Evolutionary conservation across 2,113 vertebrate species (phyloP), one percentile per base, ranked within the genome.

Genomic region (Hippocampus zosterae): DNA sequence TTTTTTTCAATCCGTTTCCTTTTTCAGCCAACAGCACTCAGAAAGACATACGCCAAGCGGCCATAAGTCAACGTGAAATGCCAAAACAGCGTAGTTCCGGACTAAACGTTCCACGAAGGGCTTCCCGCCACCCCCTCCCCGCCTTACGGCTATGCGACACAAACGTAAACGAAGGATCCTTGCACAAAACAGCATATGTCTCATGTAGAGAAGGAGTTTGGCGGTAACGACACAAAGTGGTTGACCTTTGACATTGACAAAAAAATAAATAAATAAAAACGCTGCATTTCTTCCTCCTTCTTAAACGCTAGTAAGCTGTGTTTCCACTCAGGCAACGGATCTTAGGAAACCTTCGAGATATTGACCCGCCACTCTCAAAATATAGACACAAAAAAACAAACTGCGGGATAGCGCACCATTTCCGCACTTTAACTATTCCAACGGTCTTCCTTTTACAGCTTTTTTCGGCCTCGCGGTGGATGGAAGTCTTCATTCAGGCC

Each of bases 1-100:
- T 77, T 81, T 79, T 74, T 64, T 76, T 46, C 29, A 65, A 70
- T 52, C 41, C 2, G 55, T 74, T 81, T 81, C 76, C 83, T 83
- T 88, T 86, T 85, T 82, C 86, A 87, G 79, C 84, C 85, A 87
- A 81, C 80, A 85, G 70, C 76, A 84, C 81, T 83, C 72, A 69
- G 76, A n/a, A 78, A 82, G 83, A 79, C 77, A 79, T 70, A 85
- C 74, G 81, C 67, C 71, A 44, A 65, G 73, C 42, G 52, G 55
- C 67, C 71, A 79, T 80, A 82, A 74, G 73, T 87, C 75, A 85
- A 76, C 68, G 79, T 9, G 3, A 65, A 80, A 84, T 70, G 79
- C 81, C 78, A 79, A 84, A 91, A 72, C 72, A 78, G 70, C 16
- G 2, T 3, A 62, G 62, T 73, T 74, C 73, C 33, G 66, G 68